Evolutionary conservation across 1,140 invertebrate genomes (phyloP).

Genomic region (Paraescarpia echinospica): DNA sequence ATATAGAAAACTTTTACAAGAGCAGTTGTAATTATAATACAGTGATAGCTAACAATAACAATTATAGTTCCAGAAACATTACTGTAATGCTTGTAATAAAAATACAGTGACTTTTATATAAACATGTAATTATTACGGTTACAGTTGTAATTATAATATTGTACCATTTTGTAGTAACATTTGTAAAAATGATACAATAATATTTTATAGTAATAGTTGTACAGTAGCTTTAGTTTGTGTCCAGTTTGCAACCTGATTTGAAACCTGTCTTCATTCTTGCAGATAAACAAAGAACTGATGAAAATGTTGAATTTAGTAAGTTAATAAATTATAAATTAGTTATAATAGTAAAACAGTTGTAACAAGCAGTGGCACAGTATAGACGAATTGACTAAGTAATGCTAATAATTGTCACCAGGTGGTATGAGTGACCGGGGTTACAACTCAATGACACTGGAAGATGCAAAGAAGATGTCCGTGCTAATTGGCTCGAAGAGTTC

Average conservation of each 20-base stretch:
- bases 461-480: constrained; percentile 39
- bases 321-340: neutral
- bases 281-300: constrained; percentile 26
- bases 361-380: too few relatives aligned
- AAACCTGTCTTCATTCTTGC: constrained; percentile 36
- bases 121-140: too few relatives aligned
- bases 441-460: constrained; percentile 61
- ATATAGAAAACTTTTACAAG: too few relatives aligned
- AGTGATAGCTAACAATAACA: too few relatives aligned
- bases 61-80: too few relatives aligned
- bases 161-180: too few relatives aligned
- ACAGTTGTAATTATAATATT: too few relatives aligned
- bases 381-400: neutral
- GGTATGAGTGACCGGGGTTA: constrained; percentile 61
- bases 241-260: neutral
- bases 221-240: neutral
- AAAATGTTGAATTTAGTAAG: neutral
- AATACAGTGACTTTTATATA: too few relatives aligned
- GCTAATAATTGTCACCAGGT: constrained; percentile 36
- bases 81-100: too few relatives aligned
- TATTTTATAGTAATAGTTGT: too few relatives aligned
- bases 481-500: constrained; percentile 30
- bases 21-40: too few relatives aligned
- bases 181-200: neutral
- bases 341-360: neutral